Percentiles rank a stretch among this genome's conserved stretches.
Evolutionary conservation across 2,888 invertebrate genomes (phyloP).

Genomic region (Hartigia nigra): DNA sequence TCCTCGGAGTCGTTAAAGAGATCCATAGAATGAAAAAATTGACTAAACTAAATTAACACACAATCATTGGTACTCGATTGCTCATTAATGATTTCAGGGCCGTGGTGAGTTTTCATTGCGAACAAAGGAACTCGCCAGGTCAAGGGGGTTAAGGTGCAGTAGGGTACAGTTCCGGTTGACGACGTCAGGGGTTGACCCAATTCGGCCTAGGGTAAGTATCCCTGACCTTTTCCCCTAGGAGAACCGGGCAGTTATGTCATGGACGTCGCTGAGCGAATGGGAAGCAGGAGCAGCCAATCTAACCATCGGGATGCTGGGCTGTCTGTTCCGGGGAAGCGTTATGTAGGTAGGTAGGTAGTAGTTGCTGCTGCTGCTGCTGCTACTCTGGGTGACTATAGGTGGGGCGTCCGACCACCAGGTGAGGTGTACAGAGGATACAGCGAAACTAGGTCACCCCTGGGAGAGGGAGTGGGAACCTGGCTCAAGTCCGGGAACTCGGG

Average conservation of each 20-base stretch:
- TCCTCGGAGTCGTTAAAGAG: not conserved
- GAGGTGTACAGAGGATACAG: slow-evolving; percentile 29
- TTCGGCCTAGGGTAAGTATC: slow-evolving; percentile 45
- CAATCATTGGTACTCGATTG: not conserved
- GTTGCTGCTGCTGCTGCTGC: slow-evolving; percentile 10
- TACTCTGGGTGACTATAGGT: not conserved
- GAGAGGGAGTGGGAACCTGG: slow-evolving; percentile 41
- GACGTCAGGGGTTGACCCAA: slow-evolving; percentile 51
- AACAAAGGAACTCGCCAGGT: not conserved
- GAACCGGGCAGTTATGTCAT: not conserved
- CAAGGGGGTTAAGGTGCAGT: not conserved
- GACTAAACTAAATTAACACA: not conserved
- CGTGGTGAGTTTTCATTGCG: not conserved
- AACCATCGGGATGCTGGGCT: not conserved
- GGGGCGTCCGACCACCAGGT: slow-evolving; percentile 5
- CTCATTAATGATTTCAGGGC: not conserved
- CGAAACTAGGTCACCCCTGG: slow-evolving; percentile 57
- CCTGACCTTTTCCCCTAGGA: slow-evolving; percentile 48
- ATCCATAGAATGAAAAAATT: not conserved
- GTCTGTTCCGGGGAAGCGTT: not conserved
- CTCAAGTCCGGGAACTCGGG: slow-evolving; percentile 36
- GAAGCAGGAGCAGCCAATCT: not conserved
- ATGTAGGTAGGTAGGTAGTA: slow-evolving; percentile 22
- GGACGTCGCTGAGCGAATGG: not conserved
- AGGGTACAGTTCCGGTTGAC: not conserved